Evolutionary conservation across 2,113 vertebrate genomes (phyloP), one percentile per base, ranked within the genome.

Genomic region (Oreochromis aureus): DNA sequence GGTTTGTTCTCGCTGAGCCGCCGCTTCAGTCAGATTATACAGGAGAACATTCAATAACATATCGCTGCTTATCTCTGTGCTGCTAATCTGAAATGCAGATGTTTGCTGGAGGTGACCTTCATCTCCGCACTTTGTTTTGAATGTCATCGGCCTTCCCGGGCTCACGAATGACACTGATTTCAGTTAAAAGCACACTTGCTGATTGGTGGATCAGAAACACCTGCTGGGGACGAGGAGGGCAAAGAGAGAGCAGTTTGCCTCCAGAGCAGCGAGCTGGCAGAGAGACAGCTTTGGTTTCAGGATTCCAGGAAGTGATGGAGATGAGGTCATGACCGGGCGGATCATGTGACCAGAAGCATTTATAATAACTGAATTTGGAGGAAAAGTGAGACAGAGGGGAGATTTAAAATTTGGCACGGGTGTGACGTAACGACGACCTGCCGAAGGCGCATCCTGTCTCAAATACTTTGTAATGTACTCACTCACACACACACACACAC

Each of bases 201-300:
- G 36, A 71, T 71, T 44, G n/a, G 36, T 44, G 66, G 66, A 15
- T 71, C 66, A 44, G n/a, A 24, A 69, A 69, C 63, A 41, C 6
- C n/a, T 4, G 19, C 63, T 24, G 12, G 19, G 7, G 36, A 71
- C 2, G 7, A 71, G n/a, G 7, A 27, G 39, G 69, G 5, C 22
- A 18, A 73, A 73, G 22, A 15, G 15, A 73, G 22, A 16, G 39
- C 66, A 9, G 22, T 24, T 71, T 22, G 3, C 5, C 36, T 71
- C 36, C 66, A 2, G 36, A 44, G n/a, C n/a, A 73, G 13, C 22
- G 4, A 46, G 66, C 36, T 15, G 36, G 34, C 36, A 69, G 36
- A 69, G 34, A 12, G 0, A 69, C 34, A 69, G 6, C 36, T 13
- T 0, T 22, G 3, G 34, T 41, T 41, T 41, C 19, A 0, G 32